phyloP scores from a whole-genome alignment of 23 tunicate species.

The Ciona savignyi region DNA sequence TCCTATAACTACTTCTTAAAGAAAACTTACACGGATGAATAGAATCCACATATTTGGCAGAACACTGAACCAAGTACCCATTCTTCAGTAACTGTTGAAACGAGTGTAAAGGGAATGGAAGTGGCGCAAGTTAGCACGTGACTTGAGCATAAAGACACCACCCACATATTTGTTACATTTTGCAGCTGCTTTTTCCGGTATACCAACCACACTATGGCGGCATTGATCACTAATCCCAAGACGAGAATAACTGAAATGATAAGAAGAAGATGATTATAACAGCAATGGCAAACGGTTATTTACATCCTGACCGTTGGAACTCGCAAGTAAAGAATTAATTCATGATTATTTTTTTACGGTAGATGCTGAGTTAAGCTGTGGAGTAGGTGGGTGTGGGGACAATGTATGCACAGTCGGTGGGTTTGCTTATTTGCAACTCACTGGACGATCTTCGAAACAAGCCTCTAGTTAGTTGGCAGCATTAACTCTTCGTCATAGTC shows the following conservation, averaged over 20 bases:
- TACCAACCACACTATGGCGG: slow-evolving; percentile 53
- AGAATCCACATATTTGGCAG: slow-evolving; percentile 61
- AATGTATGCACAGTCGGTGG: too few relatives aligned
- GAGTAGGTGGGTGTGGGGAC: too few relatives aligned
- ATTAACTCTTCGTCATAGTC: too few relatives aligned
- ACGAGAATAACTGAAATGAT: slow-evolving; percentile 27
- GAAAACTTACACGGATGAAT: slow-evolving; percentile 41
- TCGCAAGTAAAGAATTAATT: too few relatives aligned
- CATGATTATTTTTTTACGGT: too few relatives aligned
- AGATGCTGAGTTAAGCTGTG: too few relatives aligned
- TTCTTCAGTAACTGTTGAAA: slow-evolving; percentile 20
- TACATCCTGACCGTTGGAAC: too few relatives aligned
- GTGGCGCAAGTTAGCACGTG: slow-evolving; percentile 39
- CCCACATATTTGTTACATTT: slow-evolving; percentile 76
- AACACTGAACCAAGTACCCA: slow-evolving; percentile 53
- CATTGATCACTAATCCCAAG: slow-evolving; percentile 38
- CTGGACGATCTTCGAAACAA: too few relatives aligned
- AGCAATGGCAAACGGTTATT: too few relatives aligned
- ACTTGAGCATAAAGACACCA: slow-evolving; percentile 50
- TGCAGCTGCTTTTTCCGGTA: slow-evolving; percentile 41
- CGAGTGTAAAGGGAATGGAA: slow-evolving; percentile 26
- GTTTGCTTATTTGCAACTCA: too few relatives aligned
- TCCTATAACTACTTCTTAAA: too few relatives aligned
- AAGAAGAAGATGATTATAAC: background rate
- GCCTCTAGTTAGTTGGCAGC: too few relatives aligned